Percentiles rank a stretch among this genome's conserved stretches.
These are phyloP conservation scores for Drosophila falleni DNA, from an alignment of 2,888 invertebrate genomes.

Conservation along the genomic window DNA sequence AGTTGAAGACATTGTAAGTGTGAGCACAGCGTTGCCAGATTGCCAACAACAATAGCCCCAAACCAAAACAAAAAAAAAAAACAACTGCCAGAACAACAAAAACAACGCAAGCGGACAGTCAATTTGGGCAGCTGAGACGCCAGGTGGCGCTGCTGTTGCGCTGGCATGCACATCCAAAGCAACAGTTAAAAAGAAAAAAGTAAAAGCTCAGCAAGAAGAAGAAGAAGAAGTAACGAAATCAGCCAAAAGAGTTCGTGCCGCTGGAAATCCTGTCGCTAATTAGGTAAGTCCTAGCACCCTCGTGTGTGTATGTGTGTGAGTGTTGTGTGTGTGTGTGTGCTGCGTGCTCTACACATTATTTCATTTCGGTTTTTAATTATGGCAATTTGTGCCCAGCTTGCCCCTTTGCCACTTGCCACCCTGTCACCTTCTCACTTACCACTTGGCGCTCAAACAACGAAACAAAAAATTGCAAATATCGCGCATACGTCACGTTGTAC, in stretches of 20 bases:
- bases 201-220: slow-evolving; percentile 26
- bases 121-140: slow-evolving; percentile 24
- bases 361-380: slow-evolving; percentile 64
- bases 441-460: neutral
- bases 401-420: slow-evolving; percentile 7
- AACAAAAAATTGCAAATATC: slow-evolving; percentile 43
- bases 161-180: slow-evolving; percentile 32
- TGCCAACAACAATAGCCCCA: slow-evolving; percentile 39
- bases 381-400: slow-evolving; percentile 50
- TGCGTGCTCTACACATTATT: slow-evolving; percentile 53
- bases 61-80: slow-evolving; percentile 9
- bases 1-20: slow-evolving; percentile 47
- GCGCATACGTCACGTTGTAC: slow-evolving; percentile 47
- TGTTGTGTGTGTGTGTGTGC: slow-evolving; percentile 1
- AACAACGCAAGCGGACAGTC: slow-evolving; percentile 3
- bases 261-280: slow-evolving; percentile 70
- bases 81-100: slow-evolving; percentile 11
- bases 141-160: slow-evolving; percentile 43
- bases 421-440: neutral
- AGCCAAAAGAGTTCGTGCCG: slow-evolving; percentile 45
- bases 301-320: neutral
- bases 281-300: slow-evolving; percentile 56
- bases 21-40: slow-evolving; percentile 58
- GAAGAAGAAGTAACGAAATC: slow-evolving; percentile 12
- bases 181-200: slow-evolving; percentile 19